A percentile compares a stretch with the other conserved stretches of the same genome.
phyloP scores from a whole-genome alignment of 2,888 invertebrate genomes.

The Euzetes globulus region DNA sequence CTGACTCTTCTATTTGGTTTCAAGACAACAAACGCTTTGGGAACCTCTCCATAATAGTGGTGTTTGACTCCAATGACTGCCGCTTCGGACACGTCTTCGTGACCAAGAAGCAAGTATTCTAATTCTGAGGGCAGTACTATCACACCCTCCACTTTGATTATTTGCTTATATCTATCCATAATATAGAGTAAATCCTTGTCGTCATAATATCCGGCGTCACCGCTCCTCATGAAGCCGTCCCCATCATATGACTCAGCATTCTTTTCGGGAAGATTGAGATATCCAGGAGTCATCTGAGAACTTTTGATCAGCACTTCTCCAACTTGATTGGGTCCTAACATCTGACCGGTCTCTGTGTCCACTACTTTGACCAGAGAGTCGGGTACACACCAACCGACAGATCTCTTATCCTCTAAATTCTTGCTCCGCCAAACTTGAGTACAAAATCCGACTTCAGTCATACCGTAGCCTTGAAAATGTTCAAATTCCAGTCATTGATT shows the following conservation, averaged over 20 bases:
- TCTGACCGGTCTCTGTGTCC: not conserved
- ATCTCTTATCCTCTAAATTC: not conserved
- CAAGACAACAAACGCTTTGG: slow-evolving; percentile 23
- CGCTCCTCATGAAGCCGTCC: slow-evolving; percentile 2
- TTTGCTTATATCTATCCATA: slow-evolving; percentile 25
- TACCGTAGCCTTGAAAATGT: slow-evolving; percentile 3
- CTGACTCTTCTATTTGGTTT: not conserved
- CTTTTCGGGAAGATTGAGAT: slow-evolving; percentile 1
- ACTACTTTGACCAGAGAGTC: slow-evolving; percentile 13
- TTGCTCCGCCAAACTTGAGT: not conserved
- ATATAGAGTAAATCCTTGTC: not conserved
- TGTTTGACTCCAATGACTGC: slow-evolving; percentile 68
- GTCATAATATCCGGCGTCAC: slow-evolving; percentile 26
- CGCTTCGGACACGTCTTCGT: slow-evolving; percentile 64
- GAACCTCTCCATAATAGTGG: slow-evolving; percentile 48
- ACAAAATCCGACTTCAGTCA: slow-evolving; percentile 20
- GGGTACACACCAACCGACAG: slow-evolving; percentile 9
- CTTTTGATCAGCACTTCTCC: slow-evolving; percentile 20
- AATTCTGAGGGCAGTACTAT: slow-evolving; percentile 75
- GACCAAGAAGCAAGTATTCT: slow-evolving; percentile 65
- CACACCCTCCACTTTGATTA: slow-evolving; percentile 14
- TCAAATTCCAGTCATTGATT: not conserved
- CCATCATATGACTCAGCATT: not conserved
- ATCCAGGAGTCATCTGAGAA: not conserved
- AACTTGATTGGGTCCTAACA: not conserved